A percentile compares a stretch with the other conserved stretches of the same genome.
Evolutionary conservation across 2,888 invertebrate species (phyloP).

Genomic region (Chironomus tentans): DNA sequence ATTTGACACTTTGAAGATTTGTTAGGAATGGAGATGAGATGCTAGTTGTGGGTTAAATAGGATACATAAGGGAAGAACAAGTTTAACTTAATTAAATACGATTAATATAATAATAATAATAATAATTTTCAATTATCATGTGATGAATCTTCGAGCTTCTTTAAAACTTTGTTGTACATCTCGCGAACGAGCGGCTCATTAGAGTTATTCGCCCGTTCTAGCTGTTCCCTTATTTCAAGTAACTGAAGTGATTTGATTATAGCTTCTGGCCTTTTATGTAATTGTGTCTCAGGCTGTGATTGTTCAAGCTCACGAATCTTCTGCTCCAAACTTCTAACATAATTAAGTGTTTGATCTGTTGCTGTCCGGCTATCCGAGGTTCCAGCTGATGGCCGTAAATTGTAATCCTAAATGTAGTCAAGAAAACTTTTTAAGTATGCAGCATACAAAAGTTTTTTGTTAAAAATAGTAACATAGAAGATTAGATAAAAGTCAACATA

Average conservation of each 20-base stretch:
- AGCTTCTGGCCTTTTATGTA: conserved; percentile 68
- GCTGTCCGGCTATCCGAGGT: neutral
- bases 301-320: conserved; percentile 77
- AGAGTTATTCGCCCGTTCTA: conserved; percentile 55
- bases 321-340: conserved; percentile 81
- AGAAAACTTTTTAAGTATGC: neutral
- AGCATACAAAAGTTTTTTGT: neutral
- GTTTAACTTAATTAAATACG: neutral
- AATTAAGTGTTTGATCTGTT: conserved; percentile 77
- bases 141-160: conserved; percentile 65
- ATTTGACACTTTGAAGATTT: neutral
- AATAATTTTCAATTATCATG: conserved; percentile 2
- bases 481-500: too few relatives aligned
- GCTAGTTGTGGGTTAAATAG: neutral
- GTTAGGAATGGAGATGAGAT: too few relatives aligned
- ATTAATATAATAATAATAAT: neutral
- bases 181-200: conserved; percentile 76
- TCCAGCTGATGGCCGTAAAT: conserved; percentile 31
- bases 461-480: too few relatives aligned
- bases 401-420: conserved; percentile 30
- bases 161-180: conserved; percentile 94
- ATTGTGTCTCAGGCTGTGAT: conserved; percentile 36
- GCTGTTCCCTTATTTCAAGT: conserved; percentile 78
- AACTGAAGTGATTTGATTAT: conserved; percentile 89
- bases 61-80: neutral